Conservation (phyloP, 2,888 invertebrate genomes). For the Sarcophaga caerulescens region DNA sequence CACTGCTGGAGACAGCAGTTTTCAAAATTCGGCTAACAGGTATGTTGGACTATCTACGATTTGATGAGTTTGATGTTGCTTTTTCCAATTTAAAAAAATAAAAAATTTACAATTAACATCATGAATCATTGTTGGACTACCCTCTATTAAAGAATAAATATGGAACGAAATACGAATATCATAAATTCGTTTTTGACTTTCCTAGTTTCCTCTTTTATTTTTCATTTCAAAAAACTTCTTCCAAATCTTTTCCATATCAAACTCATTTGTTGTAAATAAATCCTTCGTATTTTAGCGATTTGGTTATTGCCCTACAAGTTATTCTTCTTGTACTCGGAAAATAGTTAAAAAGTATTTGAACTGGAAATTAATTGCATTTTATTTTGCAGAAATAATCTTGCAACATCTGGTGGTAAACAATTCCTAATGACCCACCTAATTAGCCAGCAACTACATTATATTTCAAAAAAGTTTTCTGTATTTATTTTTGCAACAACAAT, state of each 20-base stretch:
- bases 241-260: not conserved
- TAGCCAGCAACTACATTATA: conserved; percentile 12
- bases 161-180: too few relatives aligned
- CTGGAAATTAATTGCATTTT: conserved; percentile 37
- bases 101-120: too few relatives aligned
- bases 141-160: too few relatives aligned
- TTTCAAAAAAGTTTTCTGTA: conserved; percentile 1
- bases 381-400: conserved; percentile 10
- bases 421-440: conserved; percentile 46
- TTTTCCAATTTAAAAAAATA: too few relatives aligned
- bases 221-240: too few relatives aligned
- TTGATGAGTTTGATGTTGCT: too few relatives aligned
- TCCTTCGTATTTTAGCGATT: not conserved
- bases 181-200: too few relatives aligned
- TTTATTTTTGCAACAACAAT: not conserved
- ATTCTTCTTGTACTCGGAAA: not conserved
- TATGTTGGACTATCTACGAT: too few relatives aligned
- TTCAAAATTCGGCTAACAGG: too few relatives aligned
- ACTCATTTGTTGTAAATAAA: conserved; percentile 25
- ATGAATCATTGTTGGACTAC: too few relatives aligned
- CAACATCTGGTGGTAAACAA: conserved; percentile 43
- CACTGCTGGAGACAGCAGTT: too few relatives aligned
- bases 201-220: too few relatives aligned
- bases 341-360: conserved; percentile 13
- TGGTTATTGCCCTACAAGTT: not conserved